A percentile compares a stretch with the other conserved stretches of the same genome.
phyloP scores from a whole-genome alignment of 2,797 vertebrate species.

The Syngnathus acus region DNA sequence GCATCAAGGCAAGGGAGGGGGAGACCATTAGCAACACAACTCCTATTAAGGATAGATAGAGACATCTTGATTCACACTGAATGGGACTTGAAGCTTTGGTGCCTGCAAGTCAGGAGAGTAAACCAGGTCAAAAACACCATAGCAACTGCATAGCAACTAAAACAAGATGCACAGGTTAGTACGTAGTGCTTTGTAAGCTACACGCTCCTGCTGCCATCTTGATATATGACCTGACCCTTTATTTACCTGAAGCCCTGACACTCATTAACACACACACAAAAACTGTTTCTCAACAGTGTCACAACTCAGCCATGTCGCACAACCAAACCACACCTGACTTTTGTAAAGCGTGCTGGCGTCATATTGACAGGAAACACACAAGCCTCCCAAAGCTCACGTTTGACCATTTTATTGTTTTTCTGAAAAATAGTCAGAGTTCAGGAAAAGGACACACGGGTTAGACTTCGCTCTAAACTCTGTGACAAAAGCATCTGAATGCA shows the following conservation, averaged over 20 bases:
- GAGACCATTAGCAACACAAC: no score
- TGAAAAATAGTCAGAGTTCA: slow-evolving; percentile 8
- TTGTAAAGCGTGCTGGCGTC: slow-evolving; percentile 1
- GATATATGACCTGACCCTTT: not conserved
- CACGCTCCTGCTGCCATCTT: not conserved
- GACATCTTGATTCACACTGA: no score
- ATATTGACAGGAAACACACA: slow-evolving; percentile 8
- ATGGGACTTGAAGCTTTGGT: not conserved
- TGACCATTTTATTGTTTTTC: slow-evolving; percentile 7
- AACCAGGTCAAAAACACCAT: no score
- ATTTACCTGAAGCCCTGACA: not conserved
- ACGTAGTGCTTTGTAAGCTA: not conserved
- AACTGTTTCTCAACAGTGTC: slow-evolving; percentile 24
- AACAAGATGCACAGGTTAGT: not conserved
- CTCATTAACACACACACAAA: not conserved
- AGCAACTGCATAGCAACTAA: no score
- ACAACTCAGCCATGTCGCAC: slow-evolving; percentile 23
- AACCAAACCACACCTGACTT: slow-evolving; percentile 15
- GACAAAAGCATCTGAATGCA: slow-evolving; percentile 27
- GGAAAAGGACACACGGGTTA: slow-evolving; percentile 8
- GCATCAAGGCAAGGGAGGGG: not conserved
- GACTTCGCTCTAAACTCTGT: slow-evolving; percentile 29
- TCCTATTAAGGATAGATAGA: no score
- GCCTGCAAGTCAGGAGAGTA: not conserved
- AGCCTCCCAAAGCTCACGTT: not conserved